These are phyloP conservation scores for Monarcha castaneiventris DNA, from an alignment of 2,113 vertebrate genomes.

Conservation along the genomic window DNA sequence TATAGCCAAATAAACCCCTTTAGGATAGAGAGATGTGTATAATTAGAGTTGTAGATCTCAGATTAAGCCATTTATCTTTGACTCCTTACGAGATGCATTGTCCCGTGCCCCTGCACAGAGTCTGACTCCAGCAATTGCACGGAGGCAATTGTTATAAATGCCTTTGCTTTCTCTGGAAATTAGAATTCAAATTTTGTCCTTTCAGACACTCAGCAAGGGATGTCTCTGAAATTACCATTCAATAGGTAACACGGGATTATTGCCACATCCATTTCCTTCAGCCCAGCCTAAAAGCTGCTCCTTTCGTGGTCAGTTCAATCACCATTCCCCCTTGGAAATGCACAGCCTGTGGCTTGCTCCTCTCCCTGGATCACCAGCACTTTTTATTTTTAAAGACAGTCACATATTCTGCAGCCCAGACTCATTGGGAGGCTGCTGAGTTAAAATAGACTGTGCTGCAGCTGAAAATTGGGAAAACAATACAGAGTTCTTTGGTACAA, in stretches of 20 bases:
- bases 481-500: neutral
- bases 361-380: neutral
- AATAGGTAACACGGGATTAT: neutral
- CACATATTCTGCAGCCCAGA: neutral
- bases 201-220: neutral
- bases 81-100: constrained; percentile 14
- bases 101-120: neutral
- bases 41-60: constrained; percentile 29
- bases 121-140: neutral
- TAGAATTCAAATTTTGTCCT: constrained; percentile 51
- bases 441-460: neutral
- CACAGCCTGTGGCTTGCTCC: neutral
- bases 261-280: constrained; percentile 6
- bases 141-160: neutral
- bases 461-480: neutral
- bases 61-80: constrained; percentile 43
- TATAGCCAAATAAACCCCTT: constrained; percentile 10
- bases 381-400: neutral
- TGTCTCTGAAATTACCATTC: neutral
- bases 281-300: neutral
- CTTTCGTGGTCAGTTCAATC: neutral
- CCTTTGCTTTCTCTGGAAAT: constrained; percentile 5
- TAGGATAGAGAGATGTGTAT: neutral
- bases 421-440: neutral
- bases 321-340: neutral